These are phyloP conservation scores for Gobio occitaniae DNA, from an alignment of 2,797 vertebrate genomes.

Conservation along the genomic window DNA sequence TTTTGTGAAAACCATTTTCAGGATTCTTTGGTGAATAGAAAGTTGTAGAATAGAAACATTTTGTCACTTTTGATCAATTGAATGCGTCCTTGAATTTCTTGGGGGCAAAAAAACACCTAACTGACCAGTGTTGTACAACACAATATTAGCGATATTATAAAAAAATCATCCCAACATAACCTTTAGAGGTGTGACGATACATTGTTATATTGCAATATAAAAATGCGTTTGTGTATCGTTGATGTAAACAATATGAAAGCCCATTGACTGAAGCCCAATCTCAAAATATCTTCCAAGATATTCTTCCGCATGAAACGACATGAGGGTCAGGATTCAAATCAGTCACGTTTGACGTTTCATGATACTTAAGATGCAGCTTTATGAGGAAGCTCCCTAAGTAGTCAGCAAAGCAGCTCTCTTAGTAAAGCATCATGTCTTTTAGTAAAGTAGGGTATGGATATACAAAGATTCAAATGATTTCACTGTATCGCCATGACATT, in stretches of 20 bases:
- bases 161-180: background rate
- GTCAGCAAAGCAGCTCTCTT: background rate
- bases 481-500: background rate
- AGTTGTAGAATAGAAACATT: no score
- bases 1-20: background rate
- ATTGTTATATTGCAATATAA: no score
- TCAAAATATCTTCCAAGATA: no score
- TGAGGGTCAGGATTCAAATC: background rate
- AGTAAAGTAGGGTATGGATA: background rate
- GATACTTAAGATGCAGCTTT: background rate
- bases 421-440: background rate
- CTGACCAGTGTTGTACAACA: background rate
- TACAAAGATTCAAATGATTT: background rate
- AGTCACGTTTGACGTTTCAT: background rate
- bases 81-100: background rate
- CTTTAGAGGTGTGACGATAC: no score
- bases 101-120: background rate
- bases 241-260: no score
- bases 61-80: background rate
- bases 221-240: no score
- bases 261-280: no score
- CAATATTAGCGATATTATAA: background rate
- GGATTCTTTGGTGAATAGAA: background rate
- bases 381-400: background rate
- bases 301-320: no score